Evolutionary conservation across 2,888 invertebrate species (phyloP), one percentile per base, ranked within the genome.

Genomic region (Dyspetes luteomarginatus): DNA sequence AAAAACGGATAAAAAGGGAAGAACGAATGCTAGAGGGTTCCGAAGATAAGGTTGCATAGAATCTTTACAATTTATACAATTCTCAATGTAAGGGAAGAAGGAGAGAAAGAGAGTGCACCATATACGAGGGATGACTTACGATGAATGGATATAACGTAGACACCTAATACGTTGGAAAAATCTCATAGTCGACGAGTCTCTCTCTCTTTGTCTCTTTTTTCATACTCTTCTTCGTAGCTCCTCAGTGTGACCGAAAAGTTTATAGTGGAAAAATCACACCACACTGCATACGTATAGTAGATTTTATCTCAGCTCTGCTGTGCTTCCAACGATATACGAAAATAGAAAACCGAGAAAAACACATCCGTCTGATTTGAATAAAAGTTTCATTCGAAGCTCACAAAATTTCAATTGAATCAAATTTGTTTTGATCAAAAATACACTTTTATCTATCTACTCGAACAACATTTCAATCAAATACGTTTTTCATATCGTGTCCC

Each of bases 11-110:
- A 24, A 43, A 28, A 12, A 56, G 41, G 30, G 41, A 41, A 55
- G 26, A 7, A 24, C 17, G 43, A 71, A 41, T 5, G 36, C 19
- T 15, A 45, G 36, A 80, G 55, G 36, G 52, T 50, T 36, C 30
- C 30, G n/a, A 43, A 43, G 75, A 71, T 65, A 65, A 65, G 75
- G 58, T 69, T 64, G 71, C 65, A 75, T 56, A 55, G 65, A 71
- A 75, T 80, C 65, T 80, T 80, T 65, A 71, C 69, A 75, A 67
- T 69, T 79, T 71, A 71, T 75, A 71, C 64, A 65, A 64, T 79
- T 75, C 71, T 36, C 50, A 30, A 17, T 30, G 48, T 52, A 9
- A 50, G 22, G 12, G 43, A n/a, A 26, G 9, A 19, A 41, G 60
- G 15, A 50, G 26, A 24, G 41, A 22, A 24, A 24, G 17, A 41